Conservation (phyloP, 2,113 vertebrate species). For the Syrmaticus mikado region DNA sequence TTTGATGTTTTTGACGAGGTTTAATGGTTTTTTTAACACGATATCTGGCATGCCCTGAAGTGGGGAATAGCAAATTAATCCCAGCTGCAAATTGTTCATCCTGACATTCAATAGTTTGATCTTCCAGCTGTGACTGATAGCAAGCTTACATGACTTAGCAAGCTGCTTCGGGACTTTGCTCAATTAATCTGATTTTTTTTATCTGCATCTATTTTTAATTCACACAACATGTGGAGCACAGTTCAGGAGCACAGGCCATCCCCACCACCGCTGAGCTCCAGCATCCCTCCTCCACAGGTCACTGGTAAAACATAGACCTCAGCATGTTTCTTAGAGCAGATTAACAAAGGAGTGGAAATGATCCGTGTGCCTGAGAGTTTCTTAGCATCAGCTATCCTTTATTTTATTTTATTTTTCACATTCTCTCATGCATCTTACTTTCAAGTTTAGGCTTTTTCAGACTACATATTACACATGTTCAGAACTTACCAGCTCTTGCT, state of each 20-base stretch:
- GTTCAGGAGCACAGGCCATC: not conserved
- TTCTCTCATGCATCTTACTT: not conserved
- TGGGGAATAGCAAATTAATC: not conserved
- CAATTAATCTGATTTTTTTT: conserved; percentile 34
- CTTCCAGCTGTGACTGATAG: not conserved
- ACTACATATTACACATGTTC: not conserved
- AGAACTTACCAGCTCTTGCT: not conserved
- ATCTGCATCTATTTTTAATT: conserved; percentile 37
- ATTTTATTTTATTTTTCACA: not conserved
- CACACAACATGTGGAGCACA: not conserved
- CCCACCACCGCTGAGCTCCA: not conserved
- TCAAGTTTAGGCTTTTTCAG: conserved; percentile 5
- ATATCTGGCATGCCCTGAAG: not conserved
- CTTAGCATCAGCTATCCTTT: not conserved
- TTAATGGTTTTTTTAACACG: not conserved
- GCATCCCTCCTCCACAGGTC: not conserved
- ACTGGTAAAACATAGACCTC: not conserved
- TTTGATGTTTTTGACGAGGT: not conserved
- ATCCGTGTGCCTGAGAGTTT: not conserved
- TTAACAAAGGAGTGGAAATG: not conserved
- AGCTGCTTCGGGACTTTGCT: not conserved
- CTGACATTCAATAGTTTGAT: not conserved
- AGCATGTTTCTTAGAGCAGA: not conserved
- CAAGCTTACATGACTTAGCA: not conserved
- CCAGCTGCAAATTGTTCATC: conserved; percentile 13